Evolutionary conservation across 1,140 invertebrate species (phyloP), one percentile per base, ranked within the genome.

Genomic region (Drosophila elegans): DNA sequence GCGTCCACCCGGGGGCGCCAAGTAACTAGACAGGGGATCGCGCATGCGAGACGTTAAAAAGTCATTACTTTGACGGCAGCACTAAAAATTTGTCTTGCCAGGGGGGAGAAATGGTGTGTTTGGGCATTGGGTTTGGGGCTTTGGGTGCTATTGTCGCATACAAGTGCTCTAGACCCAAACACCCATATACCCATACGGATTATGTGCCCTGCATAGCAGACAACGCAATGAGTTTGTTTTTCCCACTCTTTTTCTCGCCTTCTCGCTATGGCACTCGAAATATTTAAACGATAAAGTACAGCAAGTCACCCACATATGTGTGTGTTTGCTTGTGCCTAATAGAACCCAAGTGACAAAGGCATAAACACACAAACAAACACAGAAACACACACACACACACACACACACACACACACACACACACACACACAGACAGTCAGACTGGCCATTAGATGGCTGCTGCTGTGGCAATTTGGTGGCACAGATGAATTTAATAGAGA

Each of bases 241-340:
- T 42, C 41, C 13, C 41, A 42, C 41, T 42, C 41, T 6, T 13
- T 13, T 45, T 46, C 21, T 46, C 42, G 13, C 25, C 45, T 27
- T 48, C 55, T 39, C 36, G 36, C 44, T 56, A 52, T 60, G 59
- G 45, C 61, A 88, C 83, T 86, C 74, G 74, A 86, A 86, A 82
- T 86, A 88, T 86, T 86, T 86, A 86, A 88, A 61, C 83, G 83
- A 78, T 85, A 85, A 85, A 80, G 68, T 64, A 80, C 54, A 69
- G 39, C 60, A 55, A 59, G 57, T 52, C 55, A 48, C 59, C 16
- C 27, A 44, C 55, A 69, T 13, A 13, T 44, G 36, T 69, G 36
- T 69, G 27, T 45, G 52, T 42, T 27, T 46, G 41, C 59, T 51
- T 84, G 82, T 67, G 78, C 74, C 74, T 86, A 86, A 85, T 85